Evolutionary conservation across 2,113 vertebrate species (phyloP).

Genomic region (Bufo gargarizans): DNA sequence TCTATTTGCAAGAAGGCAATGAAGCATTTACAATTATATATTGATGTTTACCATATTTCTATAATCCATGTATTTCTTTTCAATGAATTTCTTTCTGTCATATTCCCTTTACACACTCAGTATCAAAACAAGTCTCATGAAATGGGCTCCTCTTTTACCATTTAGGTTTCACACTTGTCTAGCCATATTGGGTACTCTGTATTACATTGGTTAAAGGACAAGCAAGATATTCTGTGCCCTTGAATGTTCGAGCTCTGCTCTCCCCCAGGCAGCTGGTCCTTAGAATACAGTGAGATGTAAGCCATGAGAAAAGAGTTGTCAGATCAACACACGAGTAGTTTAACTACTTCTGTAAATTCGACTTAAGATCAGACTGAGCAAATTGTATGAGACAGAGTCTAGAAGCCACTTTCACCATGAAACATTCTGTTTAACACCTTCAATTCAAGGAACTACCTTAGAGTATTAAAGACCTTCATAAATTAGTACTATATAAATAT

Average conservation of each 20-base stretch:
- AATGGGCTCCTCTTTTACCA: background rate
- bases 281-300: conserved; percentile 41
- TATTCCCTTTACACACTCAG: background rate
- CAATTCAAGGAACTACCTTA: conserved; percentile 6
- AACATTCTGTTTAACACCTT: conserved; percentile 39
- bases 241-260: conserved; percentile 29
- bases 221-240: conserved; percentile 28
- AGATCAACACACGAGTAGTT: conserved; percentile 46
- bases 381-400: conserved; percentile 45
- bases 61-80: background rate
- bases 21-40: background rate
- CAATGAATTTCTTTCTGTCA: background rate
- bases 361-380: conserved; percentile 47
- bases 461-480: background rate
- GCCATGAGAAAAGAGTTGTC: conserved; percentile 50
- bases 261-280: conserved; percentile 37
- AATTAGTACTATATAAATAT: background rate
- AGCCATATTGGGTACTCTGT: background rate
- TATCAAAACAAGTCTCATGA: background rate
- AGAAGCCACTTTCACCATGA: conserved; percentile 6
- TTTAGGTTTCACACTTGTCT: background rate
- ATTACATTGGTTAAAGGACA: conserved; percentile 26
- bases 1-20: background rate
- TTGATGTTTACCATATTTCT: background rate
- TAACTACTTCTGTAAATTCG: conserved; percentile 49